Base-by-base conservation (phyloP, 2,888 invertebrate species). In the Ethmia dodecea region DNA sequence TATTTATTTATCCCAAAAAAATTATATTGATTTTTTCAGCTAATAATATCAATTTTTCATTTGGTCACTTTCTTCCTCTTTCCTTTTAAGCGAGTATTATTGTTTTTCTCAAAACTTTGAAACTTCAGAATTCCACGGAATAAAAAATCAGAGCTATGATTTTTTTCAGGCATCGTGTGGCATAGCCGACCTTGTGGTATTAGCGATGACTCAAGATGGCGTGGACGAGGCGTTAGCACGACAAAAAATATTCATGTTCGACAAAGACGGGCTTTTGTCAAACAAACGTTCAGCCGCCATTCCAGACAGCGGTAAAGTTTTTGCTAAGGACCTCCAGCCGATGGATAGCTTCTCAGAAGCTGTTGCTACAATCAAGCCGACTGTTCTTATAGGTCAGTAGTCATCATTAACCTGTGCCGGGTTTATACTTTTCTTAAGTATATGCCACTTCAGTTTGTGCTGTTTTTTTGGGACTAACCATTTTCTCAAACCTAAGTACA, bases 81-180 rank as follows among this genome's bases (percentile, higher is more conserved):
- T n/a, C n/a, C n/a, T n/a, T n/a, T n/a, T n/a, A n/a, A n/a, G n/a
- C n/a, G n/a, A n/a, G n/a, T n/a, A n/a, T n/a, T n/a, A n/a, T n/a
- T n/a, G n/a, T n/a, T n/a, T n/a, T n/a, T n/a, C n/a, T n/a, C n/a
- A n/a, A n/a, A n/a, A n/a, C n/a, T n/a, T n/a, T n/a, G n/a, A n/a
- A n/a, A n/a, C n/a, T n/a, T n/a, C n/a, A n/a, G n/a, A n/a, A n/a
- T n/a, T n/a, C n/a, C n/a, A n/a, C n/a, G n/a, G n/a, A n/a, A n/a
- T n/a, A n/a, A n/a, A n/a, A n/a, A n/a, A n/a, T n/a, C n/a, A n/a
- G n/a, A n/a, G n/a, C n/a, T n/a, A n/a, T n/a, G n/a, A n/a, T n/a
- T n/a, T n/a, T n/a, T n/a, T n/a, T n/a, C 55, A 95, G 92, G 97
- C 97, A 6, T 92, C 94, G 3, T 90, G 94, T 28, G 97, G 97